A percentile compares a stretch with the other conserved stretches of the same genome.
Evolutionary conservation across 2,113 vertebrate species (phyloP).

Genomic region (Boleophthalmus pectinirostris): DNA sequence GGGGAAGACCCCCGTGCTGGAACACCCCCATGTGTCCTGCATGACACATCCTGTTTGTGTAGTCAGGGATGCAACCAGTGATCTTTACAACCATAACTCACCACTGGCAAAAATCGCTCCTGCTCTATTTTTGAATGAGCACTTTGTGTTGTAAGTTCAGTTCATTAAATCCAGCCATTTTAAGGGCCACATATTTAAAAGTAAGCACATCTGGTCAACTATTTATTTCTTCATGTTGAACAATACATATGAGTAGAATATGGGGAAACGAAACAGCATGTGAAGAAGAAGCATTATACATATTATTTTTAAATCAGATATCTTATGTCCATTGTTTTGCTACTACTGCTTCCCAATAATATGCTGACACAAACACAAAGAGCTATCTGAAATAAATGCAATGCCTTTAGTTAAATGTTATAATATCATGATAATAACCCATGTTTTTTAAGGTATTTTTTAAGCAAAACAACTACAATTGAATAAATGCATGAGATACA

Average conservation of each 20-base stretch:
- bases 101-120: constrained; percentile 28
- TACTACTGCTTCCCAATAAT: too few relatives aligned
- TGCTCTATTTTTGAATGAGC: constrained; percentile 41
- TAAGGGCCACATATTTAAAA: neutral
- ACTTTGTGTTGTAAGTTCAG: neutral
- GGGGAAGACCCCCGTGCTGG: constrained; percentile 64
- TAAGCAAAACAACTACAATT: neutral
- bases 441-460: neutral
- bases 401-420: neutral
- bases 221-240: neutral
- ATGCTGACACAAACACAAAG: neutral
- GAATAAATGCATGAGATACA: neutral
- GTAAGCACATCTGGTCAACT: neutral
- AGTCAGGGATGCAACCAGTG: constrained; percentile 62
- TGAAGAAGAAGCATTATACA: neutral
- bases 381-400: neutral
- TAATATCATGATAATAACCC: too few relatives aligned
- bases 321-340: neutral
- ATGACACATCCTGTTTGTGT: constrained; percentile 76
- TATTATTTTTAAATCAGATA: neutral
- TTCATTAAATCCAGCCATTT: neutral
- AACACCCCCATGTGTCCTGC: constrained; percentile 65
- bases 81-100: constrained; percentile 70
- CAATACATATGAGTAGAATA: neutral
- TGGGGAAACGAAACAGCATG: neutral